phyloP scores from a whole-genome alignment of 2,113 vertebrate species.

The Octodon degus region DNA sequence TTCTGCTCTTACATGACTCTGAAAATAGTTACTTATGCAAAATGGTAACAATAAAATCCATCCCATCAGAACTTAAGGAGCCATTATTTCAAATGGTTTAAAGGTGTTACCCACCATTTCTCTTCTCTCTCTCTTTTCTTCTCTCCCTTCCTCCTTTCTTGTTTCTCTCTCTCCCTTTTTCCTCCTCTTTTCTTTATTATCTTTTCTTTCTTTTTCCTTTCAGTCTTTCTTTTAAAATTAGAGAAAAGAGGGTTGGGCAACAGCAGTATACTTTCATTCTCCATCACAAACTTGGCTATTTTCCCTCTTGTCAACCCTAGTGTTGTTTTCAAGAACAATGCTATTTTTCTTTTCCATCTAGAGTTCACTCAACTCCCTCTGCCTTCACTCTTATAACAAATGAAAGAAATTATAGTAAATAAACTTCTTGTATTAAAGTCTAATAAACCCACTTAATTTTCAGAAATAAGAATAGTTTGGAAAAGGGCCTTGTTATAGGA shows the following conservation, averaged over 20 bases:
- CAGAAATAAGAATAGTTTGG: constrained; percentile 26
- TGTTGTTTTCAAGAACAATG: background rate
- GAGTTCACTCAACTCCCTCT: background rate
- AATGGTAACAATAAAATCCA: constrained; percentile 4
- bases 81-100: background rate
- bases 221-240: background rate
- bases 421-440: background rate
- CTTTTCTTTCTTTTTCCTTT: background rate
- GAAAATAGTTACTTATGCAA: background rate
- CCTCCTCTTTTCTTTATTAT: background rate
- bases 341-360: background rate
- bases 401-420: constrained; percentile 24
- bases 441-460: background rate
- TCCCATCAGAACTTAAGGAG: background rate
- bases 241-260: background rate
- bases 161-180: rapidly evolving
- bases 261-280: background rate
- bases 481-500: background rate
- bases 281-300: background rate
- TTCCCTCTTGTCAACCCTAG: background rate
- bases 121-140: no score
- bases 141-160: no score
- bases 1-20: background rate
- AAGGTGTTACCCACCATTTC: background rate
- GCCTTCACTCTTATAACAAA: background rate